Base-by-base conservation (phyloP, 1,140 invertebrate genomes). In the Diuraphis noxia region DNA sequence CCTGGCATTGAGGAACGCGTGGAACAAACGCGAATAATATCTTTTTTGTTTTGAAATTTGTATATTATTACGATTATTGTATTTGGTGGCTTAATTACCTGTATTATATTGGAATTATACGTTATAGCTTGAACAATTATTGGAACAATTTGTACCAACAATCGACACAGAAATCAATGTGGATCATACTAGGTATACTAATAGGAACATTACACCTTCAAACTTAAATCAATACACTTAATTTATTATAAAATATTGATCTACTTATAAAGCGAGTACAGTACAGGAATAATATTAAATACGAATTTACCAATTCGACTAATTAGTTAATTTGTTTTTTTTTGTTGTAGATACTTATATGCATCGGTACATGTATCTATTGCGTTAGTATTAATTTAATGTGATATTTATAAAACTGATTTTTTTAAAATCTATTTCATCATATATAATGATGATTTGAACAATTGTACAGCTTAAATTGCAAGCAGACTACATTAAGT, bases 401-500 rank as follows among this genome's bases (percentile, higher is more conserved):
- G 52, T 56, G 52, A 56, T 56, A n/a, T 72, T 72, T 72, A n/a
- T 63, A 72, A 13, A 72, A 72, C 72, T 23, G 79, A 72, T 63
- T 30, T 72, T 72, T 49, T 63, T 72, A n/a, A 5, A 17, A 72
- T 72, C 56, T 17, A n/a, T 72, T 6, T 6, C 46, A 72, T 6
- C 56, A 72, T n/a, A n/a, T 72, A n/a, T 81, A 81, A 40, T 38
- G 79, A 81, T 81, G 40, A 81, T 40, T 38, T 81, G 36, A 81
- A 81, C 9, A 81, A 81, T 23, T 3, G 36, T 30, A 81, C 9
- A 25, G 79, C 79, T 38, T 81, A 40, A 81, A 81, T 72, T 81
- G 72, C 8, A 23, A 79, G 34, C 34, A 36, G 72, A 77, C n/a
- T 77, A 77, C 34, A 21, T 36, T 36, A 36, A 36, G 72, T 79